Evolutionary conservation across 2,113 vertebrate genomes (phyloP), one percentile per base, ranked within the genome.

Genomic region (Condylura cristata): DNA sequence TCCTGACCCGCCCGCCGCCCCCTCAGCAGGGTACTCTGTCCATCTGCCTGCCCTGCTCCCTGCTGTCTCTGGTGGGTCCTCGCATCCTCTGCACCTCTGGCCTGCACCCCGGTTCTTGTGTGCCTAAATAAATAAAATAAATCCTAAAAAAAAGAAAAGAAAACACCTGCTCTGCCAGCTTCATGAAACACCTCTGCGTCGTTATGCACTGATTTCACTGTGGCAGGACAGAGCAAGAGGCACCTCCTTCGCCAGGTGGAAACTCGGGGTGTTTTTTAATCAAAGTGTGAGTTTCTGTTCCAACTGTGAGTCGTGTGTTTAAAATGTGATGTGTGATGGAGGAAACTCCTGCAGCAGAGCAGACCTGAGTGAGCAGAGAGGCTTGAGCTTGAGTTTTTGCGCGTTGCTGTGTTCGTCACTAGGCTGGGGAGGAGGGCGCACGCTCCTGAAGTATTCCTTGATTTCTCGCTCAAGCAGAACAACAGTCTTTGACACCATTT

Each of bases 161-260:
- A n/a, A n/a, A n/a, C n/a, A n/a, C n/a, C n/a, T n/a, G n/a, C n/a
- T n/a, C n/a, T n/a, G n/a, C n/a, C n/a, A n/a, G n/a, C n/a, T n/a
- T n/a, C n/a, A n/a, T n/a, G n/a, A n/a, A n/a, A n/a, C n/a, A n/a
- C n/a, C n/a, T n/a, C n/a, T n/a, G n/a, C n/a, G n/a, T n/a, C n/a
- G n/a, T n/a, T n/a, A n/a, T n/a, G n/a, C n/a, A n/a, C n/a, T n/a
- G n/a, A n/a, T n/a, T n/a, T n/a, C n/a, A n/a, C n/a, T n/a, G n/a
- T n/a, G n/a, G n/a, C n/a, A n/a, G n/a, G n/a, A n/a, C n/a, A 89
- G 75, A 90, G 24, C 58, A 60, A 87, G 93, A 95, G 53, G 66
- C n/a, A 95, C 84, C 11, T 80, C n/a, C 51, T 74, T 70, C 76
- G 26, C 48, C n/a, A 95, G 89, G 91, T 51, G 83, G 28, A 30